These are phyloP conservation scores for Aplidium turbinatum DNA, from an alignment of 23 tunicate species.

Conservation along the genomic window DNA sequence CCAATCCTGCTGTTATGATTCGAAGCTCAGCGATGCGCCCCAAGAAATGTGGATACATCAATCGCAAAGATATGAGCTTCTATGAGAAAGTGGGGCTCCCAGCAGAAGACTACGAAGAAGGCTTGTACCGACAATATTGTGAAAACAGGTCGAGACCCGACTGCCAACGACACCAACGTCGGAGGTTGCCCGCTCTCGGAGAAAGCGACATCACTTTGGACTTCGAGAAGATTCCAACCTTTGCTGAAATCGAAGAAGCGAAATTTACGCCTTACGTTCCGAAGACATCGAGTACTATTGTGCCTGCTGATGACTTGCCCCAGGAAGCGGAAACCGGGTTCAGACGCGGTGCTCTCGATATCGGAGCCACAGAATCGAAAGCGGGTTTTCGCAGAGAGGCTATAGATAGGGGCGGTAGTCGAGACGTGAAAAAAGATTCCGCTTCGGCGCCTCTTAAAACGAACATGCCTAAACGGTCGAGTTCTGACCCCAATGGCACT, in stretches of 20 bases:
- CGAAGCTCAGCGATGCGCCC: constrained; percentile 33
- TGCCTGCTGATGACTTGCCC: too few species aligned
- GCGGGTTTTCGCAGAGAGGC: constrained; percentile 30
- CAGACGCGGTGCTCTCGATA: constrained; percentile 32
- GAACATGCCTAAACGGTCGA: neutral
- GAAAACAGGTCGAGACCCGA: constrained; percentile 53
- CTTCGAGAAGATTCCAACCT: constrained; percentile 6
- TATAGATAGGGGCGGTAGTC: constrained; percentile 25
- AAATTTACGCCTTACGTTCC: too few species aligned
- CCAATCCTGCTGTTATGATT: constrained; percentile 32
- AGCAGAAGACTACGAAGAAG: constrained; percentile 42
- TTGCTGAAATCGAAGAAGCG: constrained; percentile 40
- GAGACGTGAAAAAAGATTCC: constrained; percentile 18
- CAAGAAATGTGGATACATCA: neutral
- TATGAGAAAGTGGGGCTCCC: neutral
- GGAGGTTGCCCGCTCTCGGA: constrained; percentile 48
- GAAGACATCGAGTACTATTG: too few species aligned
- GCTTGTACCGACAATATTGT: constrained; percentile 45
- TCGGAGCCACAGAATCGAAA: constrained; percentile 2
- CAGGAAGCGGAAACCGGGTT: constrained; percentile 2
- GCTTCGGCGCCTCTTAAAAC: neutral
- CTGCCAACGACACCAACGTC: constrained; percentile 30
- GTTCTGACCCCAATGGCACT: too few species aligned
- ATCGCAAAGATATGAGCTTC: neutral
- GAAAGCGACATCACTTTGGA: constrained; percentile 52